A percentile compares a stretch with the other conserved stretches of the same genome.
These are phyloP conservation scores for Mesocentrotus franciscanus DNA, from an alignment of 53 echinoderm and acorn worm genomes.

Conservation along the genomic window DNA sequence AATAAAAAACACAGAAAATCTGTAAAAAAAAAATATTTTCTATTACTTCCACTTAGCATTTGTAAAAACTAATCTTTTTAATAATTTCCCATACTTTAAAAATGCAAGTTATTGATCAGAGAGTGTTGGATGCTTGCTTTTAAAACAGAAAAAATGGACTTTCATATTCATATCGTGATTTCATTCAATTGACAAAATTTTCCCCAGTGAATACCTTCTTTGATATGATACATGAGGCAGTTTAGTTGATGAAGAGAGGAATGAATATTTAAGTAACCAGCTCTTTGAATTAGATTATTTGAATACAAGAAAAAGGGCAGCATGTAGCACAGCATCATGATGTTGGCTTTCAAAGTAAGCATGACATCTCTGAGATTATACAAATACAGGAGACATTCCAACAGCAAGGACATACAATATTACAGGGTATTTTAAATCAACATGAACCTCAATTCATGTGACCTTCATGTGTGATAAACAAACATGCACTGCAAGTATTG, in stretches of 20 bases:
- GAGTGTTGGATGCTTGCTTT: not conserved
- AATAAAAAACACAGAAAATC: too few relatives aligned
- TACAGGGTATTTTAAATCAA: not conserved
- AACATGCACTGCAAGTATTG: not conserved
- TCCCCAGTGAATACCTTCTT: conserved; percentile 1
- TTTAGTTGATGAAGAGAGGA: not conserved
- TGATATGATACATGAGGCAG: not conserved
- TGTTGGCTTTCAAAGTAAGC: not conserved
- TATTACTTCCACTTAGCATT: too few relatives aligned
- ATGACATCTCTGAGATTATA: not conserved
- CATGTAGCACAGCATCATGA: not conserved
- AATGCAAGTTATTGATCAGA: too few relatives aligned
- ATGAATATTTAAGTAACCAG: not conserved
- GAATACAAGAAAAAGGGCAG: conserved; percentile 31
- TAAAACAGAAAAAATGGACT: not conserved
- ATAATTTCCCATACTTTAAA: too few relatives aligned
- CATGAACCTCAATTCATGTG: not conserved
- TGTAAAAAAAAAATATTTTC: too few relatives aligned
- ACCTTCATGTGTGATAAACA: not conserved
- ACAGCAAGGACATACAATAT: not conserved
- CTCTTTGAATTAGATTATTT: not conserved
- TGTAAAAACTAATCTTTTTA: too few relatives aligned
- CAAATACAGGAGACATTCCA: too few relatives aligned
- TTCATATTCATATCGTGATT: not conserved
- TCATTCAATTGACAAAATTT: not conserved